phyloP scores from a whole-genome alignment of 2,797 vertebrate genomes.

The Argentina silus region DNA sequence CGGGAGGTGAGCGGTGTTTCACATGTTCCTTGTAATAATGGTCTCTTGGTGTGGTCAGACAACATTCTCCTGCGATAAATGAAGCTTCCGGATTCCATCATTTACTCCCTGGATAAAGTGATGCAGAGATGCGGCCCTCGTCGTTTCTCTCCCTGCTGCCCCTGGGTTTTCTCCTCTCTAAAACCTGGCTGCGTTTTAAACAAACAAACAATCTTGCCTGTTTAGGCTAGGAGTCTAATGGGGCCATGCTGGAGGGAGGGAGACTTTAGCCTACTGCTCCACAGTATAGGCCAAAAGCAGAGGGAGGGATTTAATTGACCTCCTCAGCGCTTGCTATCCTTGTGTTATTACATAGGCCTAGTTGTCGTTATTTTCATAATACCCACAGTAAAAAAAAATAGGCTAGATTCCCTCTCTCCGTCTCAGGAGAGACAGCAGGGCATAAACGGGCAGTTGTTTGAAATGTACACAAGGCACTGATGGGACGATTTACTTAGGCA shows the following conservation, averaged over 20 bases:
- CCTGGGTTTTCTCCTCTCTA: neutral
- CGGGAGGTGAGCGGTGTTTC: neutral
- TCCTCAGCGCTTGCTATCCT: neutral
- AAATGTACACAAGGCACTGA: slow-evolving; percentile 14
- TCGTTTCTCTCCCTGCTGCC: neutral
- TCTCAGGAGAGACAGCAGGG: neutral
- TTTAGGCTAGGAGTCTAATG: neutral
- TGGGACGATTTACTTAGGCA: slow-evolving; percentile 15
- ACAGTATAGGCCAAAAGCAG: neutral
- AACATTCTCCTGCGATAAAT: slow-evolving; percentile 4
- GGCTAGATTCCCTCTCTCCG: neutral
- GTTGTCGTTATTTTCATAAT: neutral
- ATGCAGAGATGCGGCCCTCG: neutral
- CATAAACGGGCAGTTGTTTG: slow-evolving; percentile 16
- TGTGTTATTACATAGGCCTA: neutral
- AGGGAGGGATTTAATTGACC: neutral
- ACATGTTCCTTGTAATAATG: neutral
- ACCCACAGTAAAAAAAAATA: neutral
- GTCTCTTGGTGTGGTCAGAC: neutral
- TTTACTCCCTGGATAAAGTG: slow-evolving; percentile 1
- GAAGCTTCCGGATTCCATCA: slow-evolving; percentile 22
- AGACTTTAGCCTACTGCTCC: slow-evolving; percentile 1
- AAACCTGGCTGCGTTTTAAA: slow-evolving; percentile 8
- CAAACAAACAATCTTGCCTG: slow-evolving; percentile 11
- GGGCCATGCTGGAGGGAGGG: neutral